A percentile compares a stretch with the other conserved stretches of the same genome.
phyloP scores from a whole-genome alignment of 2,113 vertebrate species.

The Phrynosoma blainvillii region DNA sequence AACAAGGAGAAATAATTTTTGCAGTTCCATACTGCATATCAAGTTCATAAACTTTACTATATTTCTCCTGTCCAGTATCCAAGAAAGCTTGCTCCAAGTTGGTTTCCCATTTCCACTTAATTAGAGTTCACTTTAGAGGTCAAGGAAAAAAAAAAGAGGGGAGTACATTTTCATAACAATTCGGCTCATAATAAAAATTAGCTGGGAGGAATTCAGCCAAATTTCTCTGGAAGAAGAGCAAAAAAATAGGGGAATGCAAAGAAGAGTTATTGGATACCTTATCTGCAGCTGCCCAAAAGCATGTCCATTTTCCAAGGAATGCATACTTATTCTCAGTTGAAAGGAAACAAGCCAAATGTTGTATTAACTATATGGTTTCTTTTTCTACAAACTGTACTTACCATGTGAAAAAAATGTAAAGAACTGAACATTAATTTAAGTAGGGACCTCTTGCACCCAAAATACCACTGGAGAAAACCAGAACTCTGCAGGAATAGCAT shows the following conservation, averaged over 20 bases:
- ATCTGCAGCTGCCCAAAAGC: slow-evolving; percentile 75
- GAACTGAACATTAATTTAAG: slow-evolving; percentile 39
- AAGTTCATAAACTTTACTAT: slow-evolving; percentile 81
- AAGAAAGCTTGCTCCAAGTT: slow-evolving; percentile 77
- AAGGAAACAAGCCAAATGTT: slow-evolving; percentile 67
- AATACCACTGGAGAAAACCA: not conserved
- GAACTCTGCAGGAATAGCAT: not conserved
- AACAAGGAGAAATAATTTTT: slow-evolving; percentile 75
- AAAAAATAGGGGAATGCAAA: slow-evolving; percentile 72
- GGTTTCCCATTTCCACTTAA: slow-evolving; percentile 84
- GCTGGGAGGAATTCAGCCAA: slow-evolving; percentile 74
- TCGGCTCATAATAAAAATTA: slow-evolving; percentile 81
- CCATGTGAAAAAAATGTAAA: slow-evolving; percentile 53
- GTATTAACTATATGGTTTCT: slow-evolving; percentile 56
- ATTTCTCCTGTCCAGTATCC: slow-evolving; percentile 78
- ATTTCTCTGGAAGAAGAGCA: slow-evolving; percentile 77
- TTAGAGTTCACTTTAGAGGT: slow-evolving; percentile 82
- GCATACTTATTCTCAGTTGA: slow-evolving; percentile 77
- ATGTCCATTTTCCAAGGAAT: slow-evolving; percentile 78
- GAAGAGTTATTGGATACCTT: slow-evolving; percentile 79
- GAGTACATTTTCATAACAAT: slow-evolving; percentile 77
- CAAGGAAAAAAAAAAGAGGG: slow-evolving; percentile 73
- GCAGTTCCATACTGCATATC: slow-evolving; percentile 67
- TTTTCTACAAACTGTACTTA: slow-evolving; percentile 55
- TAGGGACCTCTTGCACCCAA: slow-evolving; percentile 16